These are phyloP conservation scores for Pteronura brasiliensis DNA, from an alignment of 2,113 vertebrate genomes.

Conservation along the genomic window DNA sequence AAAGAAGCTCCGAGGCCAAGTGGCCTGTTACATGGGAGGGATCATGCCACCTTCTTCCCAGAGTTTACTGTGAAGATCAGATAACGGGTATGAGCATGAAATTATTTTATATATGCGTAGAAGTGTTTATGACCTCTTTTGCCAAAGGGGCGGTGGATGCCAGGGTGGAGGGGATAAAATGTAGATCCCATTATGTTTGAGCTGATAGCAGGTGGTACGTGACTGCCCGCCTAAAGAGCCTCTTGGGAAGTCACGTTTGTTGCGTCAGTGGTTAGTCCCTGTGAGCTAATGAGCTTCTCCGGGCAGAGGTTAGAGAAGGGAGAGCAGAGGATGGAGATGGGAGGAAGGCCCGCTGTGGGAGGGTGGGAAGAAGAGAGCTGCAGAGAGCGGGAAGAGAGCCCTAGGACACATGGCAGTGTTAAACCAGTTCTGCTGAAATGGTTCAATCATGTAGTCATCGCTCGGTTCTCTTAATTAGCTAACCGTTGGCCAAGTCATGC, in stretches of 20 bases:
- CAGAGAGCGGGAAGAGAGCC: not conserved
- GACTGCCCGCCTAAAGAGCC: not conserved
- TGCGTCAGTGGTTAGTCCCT: not conserved
- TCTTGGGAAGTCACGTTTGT: not conserved
- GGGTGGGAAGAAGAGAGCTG: not conserved
- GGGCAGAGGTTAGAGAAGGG: not conserved
- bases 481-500: constrained; percentile 55
- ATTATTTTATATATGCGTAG: not conserved
- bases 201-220: not conserved
- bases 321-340: not conserved
- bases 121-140: not conserved
- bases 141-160: not conserved
- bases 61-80: not conserved
- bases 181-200: not conserved
- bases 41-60: not conserved
- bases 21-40: not conserved
- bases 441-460: constrained; percentile 53
- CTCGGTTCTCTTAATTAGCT: constrained; percentile 60
- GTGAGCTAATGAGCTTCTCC: not conserved
- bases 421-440: constrained; percentile 65
- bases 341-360: not conserved
- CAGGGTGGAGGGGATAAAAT: not conserved
- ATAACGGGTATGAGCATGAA: not conserved
- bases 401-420: not conserved
- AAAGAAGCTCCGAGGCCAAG: not conserved